phyloP scores from a whole-genome alignment of 2,113 vertebrate genomes.

The Indicator maculatus region DNA sequence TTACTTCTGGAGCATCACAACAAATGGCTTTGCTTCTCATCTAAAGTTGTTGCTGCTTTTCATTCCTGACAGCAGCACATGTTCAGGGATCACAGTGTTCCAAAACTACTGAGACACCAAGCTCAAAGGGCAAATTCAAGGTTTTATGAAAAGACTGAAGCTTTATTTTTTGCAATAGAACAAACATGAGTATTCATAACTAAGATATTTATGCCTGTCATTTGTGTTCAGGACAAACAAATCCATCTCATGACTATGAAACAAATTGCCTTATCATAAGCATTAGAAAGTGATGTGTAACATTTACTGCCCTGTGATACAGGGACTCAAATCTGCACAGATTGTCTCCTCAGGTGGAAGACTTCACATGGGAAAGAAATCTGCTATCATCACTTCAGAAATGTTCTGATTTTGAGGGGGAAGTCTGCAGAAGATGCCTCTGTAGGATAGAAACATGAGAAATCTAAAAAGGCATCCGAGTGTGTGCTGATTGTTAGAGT shows the following conservation, averaged over 20 bases:
- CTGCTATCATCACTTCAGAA: not conserved
- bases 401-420: not conserved
- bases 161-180: conserved; percentile 12
- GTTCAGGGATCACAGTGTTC: not conserved
- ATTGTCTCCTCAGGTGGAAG: not conserved
- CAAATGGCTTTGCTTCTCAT: not conserved
- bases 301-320: not conserved
- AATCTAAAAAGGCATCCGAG: not conserved
- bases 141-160: not conserved
- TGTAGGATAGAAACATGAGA: not conserved
- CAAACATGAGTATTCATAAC: not conserved
- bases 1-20: not conserved
- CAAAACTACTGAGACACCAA: not conserved
- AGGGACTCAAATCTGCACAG: not conserved
- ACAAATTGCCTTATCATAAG: not conserved
- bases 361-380: not conserved
- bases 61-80: not conserved
- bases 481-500: not conserved
- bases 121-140: not conserved
- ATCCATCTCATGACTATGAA: not conserved
- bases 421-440: not conserved
- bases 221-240: not conserved
- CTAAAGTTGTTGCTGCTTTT: not conserved
- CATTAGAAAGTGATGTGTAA: not conserved
- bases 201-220: not conserved